These are phyloP conservation scores for Polyommatus icarus DNA, from an alignment of 2,888 invertebrate genomes.

Conservation along the genomic window DNA sequence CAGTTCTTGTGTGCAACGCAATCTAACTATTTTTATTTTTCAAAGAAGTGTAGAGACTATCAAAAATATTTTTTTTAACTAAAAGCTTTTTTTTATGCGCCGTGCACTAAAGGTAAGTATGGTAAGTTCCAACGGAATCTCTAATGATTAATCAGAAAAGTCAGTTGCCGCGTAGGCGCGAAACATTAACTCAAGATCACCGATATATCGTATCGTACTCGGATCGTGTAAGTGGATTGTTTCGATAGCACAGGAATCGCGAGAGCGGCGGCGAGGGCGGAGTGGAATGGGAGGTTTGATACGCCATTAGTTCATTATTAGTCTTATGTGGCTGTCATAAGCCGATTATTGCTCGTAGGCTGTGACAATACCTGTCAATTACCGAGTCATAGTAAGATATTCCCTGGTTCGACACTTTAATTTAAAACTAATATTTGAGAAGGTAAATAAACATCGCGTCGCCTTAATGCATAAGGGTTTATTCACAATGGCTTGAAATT, in stretches of 20 bases:
- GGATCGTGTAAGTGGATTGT: constrained; percentile 29
- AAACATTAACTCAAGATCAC: not conserved
- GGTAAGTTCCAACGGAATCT: too few relatives aligned
- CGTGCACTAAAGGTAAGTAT: too few relatives aligned
- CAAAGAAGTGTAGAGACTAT: too few relatives aligned
- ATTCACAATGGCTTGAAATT: not conserved
- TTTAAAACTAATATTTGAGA: not conserved
- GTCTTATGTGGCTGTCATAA: constrained; percentile 60
- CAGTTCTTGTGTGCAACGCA: too few relatives aligned
- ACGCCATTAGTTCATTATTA: constrained; percentile 76
- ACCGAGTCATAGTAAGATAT: not conserved
- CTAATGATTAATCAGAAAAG: too few relatives aligned
- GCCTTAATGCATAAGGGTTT: not conserved
- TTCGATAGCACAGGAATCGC: constrained; percentile 40
- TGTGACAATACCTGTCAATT: constrained; percentile 36
- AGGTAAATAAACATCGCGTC: not conserved
- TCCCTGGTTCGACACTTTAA: not conserved
- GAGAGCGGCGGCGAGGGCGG: constrained; percentile 46
- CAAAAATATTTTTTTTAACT: too few relatives aligned
- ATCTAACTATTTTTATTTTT: too few relatives aligned
- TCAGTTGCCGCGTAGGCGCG: too few relatives aligned
- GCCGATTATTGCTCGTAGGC: constrained; percentile 49
- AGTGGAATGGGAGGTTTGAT: constrained; percentile 64
- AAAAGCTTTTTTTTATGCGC: too few relatives aligned
- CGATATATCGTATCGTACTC: constrained; percentile 31